Conservation (phyloP, 2,888 invertebrate species). For the Dinocampus coccinellae region DNA sequence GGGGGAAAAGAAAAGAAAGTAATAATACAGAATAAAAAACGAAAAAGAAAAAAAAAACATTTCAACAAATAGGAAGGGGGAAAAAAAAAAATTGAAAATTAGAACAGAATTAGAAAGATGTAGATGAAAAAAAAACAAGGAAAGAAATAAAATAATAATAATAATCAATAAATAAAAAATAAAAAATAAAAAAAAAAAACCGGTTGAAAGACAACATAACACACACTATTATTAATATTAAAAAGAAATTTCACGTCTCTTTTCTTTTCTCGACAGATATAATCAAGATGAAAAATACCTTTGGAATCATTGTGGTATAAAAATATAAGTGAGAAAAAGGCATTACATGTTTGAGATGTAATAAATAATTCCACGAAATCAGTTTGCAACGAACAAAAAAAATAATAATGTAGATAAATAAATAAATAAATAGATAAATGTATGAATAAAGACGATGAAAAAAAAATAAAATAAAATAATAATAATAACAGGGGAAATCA, state of each 20-base stretch:
- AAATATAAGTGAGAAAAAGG: no score
- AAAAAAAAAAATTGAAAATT: neutral
- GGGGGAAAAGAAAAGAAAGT: no score
- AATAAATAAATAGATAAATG: no score
- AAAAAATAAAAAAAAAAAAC: no score
- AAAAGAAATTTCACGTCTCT: neutral
- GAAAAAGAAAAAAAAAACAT: neutral
- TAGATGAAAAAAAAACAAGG: no score
- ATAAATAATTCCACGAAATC: no score
- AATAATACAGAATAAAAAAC: neutral
- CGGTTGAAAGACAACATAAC: neutral
- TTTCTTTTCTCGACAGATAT: neutral
- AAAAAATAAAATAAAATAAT: neutral
- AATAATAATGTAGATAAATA: no score
- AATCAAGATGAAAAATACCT: neutral
- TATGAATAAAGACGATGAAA: no score
- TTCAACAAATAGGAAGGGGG: neutral
- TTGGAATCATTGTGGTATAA: no score
- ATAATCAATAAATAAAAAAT: no score
- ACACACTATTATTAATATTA: neutral
- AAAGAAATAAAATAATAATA: no score
- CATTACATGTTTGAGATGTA: neutral
- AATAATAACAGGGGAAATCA: neutral
- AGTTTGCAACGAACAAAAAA: no score
- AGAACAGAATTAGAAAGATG: neutral